Conservation (phyloP, 2,113 vertebrate species). For the Chitala chitala region DNA sequence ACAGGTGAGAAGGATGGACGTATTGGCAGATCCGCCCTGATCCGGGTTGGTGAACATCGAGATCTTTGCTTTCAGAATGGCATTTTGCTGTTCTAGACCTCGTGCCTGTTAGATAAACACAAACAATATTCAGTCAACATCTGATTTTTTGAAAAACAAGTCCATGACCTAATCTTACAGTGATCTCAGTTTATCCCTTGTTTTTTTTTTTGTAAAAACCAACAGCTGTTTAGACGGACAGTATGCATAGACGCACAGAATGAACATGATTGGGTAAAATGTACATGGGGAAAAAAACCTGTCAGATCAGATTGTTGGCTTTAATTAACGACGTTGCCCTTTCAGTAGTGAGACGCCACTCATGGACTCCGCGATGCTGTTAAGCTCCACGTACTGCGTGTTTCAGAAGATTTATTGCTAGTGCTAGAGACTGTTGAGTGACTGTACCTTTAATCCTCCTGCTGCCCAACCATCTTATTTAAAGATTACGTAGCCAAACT, state of each 20-base stretch:
- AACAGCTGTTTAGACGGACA: too few relatives aligned
- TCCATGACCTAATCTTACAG: too few relatives aligned
- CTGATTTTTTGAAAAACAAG: too few relatives aligned
- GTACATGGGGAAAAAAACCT: too few relatives aligned
- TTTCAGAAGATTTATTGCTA: slow-evolving; percentile 20
- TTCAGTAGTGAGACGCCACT: background rate
- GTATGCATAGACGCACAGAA: background rate
- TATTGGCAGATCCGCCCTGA: slow-evolving; percentile 42
- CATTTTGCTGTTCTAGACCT: slow-evolving; percentile 52
- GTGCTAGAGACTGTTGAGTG: background rate
- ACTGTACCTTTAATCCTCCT: slow-evolving; percentile 20
- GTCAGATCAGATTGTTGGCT: background rate
- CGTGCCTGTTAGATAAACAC: slow-evolving; percentile 38
- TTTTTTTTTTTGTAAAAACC: too few relatives aligned
- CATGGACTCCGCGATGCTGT: background rate
- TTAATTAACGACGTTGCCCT: slow-evolving; percentile 1
- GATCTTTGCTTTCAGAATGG: slow-evolving; percentile 54
- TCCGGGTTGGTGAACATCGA: slow-evolving; percentile 53
- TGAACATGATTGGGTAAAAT: background rate
- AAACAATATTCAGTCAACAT: background rate
- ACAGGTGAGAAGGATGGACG: slow-evolving; percentile 49
- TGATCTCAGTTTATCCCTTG: too few relatives aligned
- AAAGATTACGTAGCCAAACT: slow-evolving; percentile 16
- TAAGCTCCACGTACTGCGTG: slow-evolving; percentile 1
- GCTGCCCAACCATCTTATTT: slow-evolving; percentile 12